Evolutionary conservation across 2,797 vertebrate species (phyloP), one percentile per base, ranked within the genome.

Genomic region (Epinephelus malabaricus): DNA sequence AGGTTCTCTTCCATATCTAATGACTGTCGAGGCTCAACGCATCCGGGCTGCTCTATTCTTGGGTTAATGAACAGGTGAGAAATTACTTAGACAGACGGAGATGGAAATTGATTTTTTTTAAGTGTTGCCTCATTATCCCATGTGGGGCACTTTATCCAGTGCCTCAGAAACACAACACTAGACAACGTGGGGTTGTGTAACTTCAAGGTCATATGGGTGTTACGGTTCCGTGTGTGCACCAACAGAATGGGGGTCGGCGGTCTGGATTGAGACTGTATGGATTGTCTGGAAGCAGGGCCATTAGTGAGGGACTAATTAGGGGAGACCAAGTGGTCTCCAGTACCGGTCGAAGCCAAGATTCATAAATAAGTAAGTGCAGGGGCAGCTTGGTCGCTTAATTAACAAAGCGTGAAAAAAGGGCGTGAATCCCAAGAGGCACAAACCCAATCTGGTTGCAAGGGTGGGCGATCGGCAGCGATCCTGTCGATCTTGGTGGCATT

Each of bases 351-450:
- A 92, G 92, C 85, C 75, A 92, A 89, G 91, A 92, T 94, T 95
- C 94, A 95, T 95, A 93, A 96, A 96, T 95, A 95, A 95, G 94
- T 94, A 92, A 94, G 91, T 92, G 89, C 78, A 69, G 84, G 87
- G 92, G 92, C 87, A 91, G 94, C 89, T 85, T 87, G 92, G 90
- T 67, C 80, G 93, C 92, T 94, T 95, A 95, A 95, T 95, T 96
- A 95, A 94, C 93, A 91, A 94, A 93, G 91, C 89, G 83, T 92
- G 91, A 87, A 94, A 90, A 89, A 89, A 92, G 81, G 89, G 89
- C 64, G 82, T 88, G 89, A 92, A 88, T 93, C 94, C 91, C 93
- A 79, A 69, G 92, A 89, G 90, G 77, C 84, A 60, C 72, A 71
- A 76, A 73, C 66, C 83, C 87, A 87, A 88, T 92, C 87, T 92